Conservation (phyloP, 2,113 vertebrate species). For the Grammatotria lemairii region DNA sequence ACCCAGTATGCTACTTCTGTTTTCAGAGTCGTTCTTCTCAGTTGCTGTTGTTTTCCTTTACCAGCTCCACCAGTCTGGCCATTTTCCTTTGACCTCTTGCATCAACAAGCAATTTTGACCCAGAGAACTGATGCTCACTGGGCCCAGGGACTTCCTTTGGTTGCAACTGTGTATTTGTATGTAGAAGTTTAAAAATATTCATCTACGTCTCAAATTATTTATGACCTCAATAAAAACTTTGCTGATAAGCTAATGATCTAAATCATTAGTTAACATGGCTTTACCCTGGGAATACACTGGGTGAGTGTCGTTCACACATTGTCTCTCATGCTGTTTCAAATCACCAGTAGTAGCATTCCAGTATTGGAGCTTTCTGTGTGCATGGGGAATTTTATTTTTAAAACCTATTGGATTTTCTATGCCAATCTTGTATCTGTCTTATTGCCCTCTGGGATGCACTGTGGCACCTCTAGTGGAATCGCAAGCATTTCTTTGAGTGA, state of each 20-base stretch:
- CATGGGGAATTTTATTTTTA: not conserved
- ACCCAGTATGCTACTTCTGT: not conserved
- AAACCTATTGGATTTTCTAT: not conserved
- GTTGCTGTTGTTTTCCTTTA: not conserved
- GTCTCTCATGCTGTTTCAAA: too few species aligned
- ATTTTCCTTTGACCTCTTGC: not conserved
- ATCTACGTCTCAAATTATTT: not conserved
- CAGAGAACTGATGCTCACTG: not conserved
- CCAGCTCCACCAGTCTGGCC: not conserved
- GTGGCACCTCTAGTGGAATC: not conserved
- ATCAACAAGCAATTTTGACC: not conserved
- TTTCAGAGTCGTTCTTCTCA: not conserved
- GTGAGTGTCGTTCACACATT: not conserved
- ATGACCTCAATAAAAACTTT: not conserved
- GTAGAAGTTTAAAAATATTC: not conserved
- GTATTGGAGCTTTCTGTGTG: not conserved
- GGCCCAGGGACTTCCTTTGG: not conserved
- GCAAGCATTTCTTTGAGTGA: not conserved
- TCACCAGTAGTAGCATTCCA: not conserved
- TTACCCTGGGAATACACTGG: not conserved
- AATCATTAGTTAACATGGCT: not conserved
- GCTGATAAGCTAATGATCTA: not conserved
- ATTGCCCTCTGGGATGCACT: not conserved
- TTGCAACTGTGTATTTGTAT: not conserved
- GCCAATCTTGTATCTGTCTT: not conserved